Evolutionary conservation across 2,797 vertebrate species (phyloP).

Genomic region (Gallinago solitaria): DNA sequence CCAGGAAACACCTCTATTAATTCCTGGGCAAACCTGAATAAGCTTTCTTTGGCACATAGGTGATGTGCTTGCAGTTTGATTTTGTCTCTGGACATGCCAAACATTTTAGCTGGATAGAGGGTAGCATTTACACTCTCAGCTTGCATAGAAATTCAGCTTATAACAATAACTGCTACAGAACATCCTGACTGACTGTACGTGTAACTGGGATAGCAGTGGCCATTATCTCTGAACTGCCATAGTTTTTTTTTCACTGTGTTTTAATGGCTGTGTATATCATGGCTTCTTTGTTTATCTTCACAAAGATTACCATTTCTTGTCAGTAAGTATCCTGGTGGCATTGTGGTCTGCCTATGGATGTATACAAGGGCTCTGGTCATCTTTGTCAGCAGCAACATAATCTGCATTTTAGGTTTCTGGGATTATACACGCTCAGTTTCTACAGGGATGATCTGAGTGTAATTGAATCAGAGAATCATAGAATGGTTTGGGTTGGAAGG

Average conservation of each 20-base stretch:
- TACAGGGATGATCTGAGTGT: not conserved
- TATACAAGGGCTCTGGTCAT: not conserved
- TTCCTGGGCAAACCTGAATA: not conserved
- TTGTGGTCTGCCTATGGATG: not conserved
- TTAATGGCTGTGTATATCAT: not conserved
- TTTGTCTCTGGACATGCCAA: not conserved
- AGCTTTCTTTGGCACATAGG: not conserved
- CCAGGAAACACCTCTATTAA: not conserved
- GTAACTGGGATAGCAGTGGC: not conserved
- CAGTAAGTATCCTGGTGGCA: not conserved
- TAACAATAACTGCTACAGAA: not conserved
- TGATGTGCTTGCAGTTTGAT: not conserved
- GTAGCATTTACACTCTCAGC: fast-evolving
- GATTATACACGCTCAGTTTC: not conserved
- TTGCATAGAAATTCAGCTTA: not conserved
- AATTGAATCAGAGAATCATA: not conserved
- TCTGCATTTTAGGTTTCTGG: not conserved
- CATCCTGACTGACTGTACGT: not conserved
- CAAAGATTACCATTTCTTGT: not conserved
- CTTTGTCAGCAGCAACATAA: not conserved
- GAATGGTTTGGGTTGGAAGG: too few species aligned
- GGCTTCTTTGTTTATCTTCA: not conserved
- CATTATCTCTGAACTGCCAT: not conserved
- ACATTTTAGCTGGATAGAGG: not conserved
- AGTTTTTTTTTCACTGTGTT: not conserved